phyloP scores from a whole-genome alignment of 1,140 invertebrate species.

The Idris sp. region DNA sequence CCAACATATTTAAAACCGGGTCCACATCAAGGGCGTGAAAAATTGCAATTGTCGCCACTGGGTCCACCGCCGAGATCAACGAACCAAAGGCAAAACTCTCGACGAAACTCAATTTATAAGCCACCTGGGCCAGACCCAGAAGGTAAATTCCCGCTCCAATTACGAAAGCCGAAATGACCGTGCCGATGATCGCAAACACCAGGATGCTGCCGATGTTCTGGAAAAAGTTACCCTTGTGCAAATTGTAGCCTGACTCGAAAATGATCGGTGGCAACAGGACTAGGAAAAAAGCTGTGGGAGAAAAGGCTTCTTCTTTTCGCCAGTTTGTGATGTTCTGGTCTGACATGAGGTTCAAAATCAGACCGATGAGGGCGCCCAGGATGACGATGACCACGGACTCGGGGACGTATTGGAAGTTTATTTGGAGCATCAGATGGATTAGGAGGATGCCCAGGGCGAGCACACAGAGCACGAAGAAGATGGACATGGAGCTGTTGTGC shows the following conservation, averaged over 20 bases:
- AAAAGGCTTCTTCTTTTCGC: slow-evolving; percentile 97
- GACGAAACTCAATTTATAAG: slow-evolving; percentile 94
- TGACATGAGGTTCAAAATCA: slow-evolving; percentile 93
- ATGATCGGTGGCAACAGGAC: slow-evolving; percentile 98
- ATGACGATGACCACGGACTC: slow-evolving; percentile 99
- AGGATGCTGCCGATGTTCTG: slow-evolving; percentile 97
- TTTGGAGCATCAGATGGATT: slow-evolving; percentile 96
- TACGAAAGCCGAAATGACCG: slow-evolving; percentile 95
- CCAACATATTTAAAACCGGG: slow-evolving; percentile 98
- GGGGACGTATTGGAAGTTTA: slow-evolving; percentile 96
- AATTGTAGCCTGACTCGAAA: slow-evolving; percentile 99
- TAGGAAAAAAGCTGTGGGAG: slow-evolving; percentile 97
- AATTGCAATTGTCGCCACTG: slow-evolving; percentile 98
- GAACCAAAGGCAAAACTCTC: slow-evolving; percentile 99
- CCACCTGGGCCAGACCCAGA: slow-evolving; percentile 91
- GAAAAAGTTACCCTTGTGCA: slow-evolving; percentile 99
- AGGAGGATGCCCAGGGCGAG: slow-evolving; percentile 94
- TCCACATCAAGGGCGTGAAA: slow-evolving; percentile 98
- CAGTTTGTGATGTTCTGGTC: slow-evolving; percentile 94
- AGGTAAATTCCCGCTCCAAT: slow-evolving; percentile 97
- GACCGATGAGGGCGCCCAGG: slow-evolving; percentile 93
- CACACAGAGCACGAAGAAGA: slow-evolving; percentile 97
- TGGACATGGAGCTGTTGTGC: slow-evolving; percentile 96
- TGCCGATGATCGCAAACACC: slow-evolving; percentile 98
- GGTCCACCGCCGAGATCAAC: slow-evolving; percentile 98